Evolutionary conservation across 2,113 vertebrate species (phyloP).

Genomic region (Theropithecus gelada): DNA sequence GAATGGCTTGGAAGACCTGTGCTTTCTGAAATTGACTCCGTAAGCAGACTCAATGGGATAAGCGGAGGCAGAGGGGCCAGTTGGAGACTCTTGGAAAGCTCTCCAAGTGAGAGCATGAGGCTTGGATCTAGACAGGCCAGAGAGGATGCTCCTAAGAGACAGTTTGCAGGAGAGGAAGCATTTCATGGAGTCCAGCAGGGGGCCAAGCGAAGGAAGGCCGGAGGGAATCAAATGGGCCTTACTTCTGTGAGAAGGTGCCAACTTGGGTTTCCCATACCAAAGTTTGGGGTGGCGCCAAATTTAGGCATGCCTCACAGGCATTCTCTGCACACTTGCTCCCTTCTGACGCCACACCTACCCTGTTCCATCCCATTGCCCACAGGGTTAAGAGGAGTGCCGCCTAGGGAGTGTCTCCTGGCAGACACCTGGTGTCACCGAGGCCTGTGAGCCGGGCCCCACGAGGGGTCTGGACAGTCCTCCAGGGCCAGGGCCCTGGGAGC

Average conservation of each 20-base stretch:
- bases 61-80: not conserved
- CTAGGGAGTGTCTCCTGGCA: not conserved
- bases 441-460: not conserved
- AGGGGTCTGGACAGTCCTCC: not conserved
- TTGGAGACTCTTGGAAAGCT: not conserved
- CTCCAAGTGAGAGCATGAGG: fast-evolving
- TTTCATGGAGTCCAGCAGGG: not conserved
- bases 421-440: not conserved
- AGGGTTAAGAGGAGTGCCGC: not conserved
- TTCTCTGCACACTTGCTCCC: fast-evolving
- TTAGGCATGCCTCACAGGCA: fast-evolving
- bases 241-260: not conserved
- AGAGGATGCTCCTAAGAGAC: not conserved
- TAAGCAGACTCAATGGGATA: fast-evolving
- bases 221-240: not conserved
- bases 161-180: too few species aligned
- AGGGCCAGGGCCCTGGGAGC: not conserved
- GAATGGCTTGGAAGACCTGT: fast-evolving
- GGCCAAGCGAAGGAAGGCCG: not conserved
- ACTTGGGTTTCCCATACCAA: not conserved
- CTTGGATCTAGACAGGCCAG: not conserved
- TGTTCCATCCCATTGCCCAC: not conserved
- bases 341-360: not conserved
- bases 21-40: not conserved
- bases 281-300: not conserved